Evolutionary conservation across 2,113 vertebrate genomes (phyloP).

Genomic region (Hystrix brachyura): DNA sequence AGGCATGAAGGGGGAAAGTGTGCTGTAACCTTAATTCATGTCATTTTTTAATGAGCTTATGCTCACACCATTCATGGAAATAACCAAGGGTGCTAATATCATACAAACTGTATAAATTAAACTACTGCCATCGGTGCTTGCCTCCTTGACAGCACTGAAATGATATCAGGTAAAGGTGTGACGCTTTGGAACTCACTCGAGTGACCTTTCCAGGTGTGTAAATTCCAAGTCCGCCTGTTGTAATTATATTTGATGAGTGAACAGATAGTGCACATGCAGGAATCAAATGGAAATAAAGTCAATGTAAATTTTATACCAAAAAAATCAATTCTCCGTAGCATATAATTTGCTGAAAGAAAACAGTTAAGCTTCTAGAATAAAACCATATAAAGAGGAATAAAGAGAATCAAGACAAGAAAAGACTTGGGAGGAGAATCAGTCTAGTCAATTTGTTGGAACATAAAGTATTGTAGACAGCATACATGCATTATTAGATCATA

Average conservation of each 20-base stretch:
- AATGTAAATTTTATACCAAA: neutral
- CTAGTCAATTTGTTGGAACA: neutral
- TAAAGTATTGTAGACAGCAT: neutral
- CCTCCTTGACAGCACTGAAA: slow-evolving; percentile 47
- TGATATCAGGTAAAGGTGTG: slow-evolving; percentile 53
- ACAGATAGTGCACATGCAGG: neutral
- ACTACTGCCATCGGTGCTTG: neutral
- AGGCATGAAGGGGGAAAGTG: neutral
- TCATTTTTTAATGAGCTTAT: slow-evolving; percentile 34
- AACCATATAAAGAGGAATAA: neutral
- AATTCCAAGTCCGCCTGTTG: slow-evolving; percentile 47
- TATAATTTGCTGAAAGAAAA: neutral
- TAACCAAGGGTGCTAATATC: slow-evolving; percentile 45
- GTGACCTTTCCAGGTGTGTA: slow-evolving; percentile 1
- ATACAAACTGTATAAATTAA: slow-evolving; percentile 42
- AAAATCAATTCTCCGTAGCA: neutral
- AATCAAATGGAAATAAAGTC: slow-evolving; percentile 37
- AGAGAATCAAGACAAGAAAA: neutral
- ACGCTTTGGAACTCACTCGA: neutral
- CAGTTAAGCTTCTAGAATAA: slow-evolving; percentile 21
- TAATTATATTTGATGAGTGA: slow-evolving; percentile 67
- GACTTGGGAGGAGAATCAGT: neutral
- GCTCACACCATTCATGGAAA: neutral
- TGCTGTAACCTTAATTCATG: slow-evolving; percentile 2
- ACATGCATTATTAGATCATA: neutral